Evolutionary conservation across 2,113 vertebrate species (phyloP), one percentile per base, ranked within the genome.

Genomic region (Thunnus maccoyii): DNA sequence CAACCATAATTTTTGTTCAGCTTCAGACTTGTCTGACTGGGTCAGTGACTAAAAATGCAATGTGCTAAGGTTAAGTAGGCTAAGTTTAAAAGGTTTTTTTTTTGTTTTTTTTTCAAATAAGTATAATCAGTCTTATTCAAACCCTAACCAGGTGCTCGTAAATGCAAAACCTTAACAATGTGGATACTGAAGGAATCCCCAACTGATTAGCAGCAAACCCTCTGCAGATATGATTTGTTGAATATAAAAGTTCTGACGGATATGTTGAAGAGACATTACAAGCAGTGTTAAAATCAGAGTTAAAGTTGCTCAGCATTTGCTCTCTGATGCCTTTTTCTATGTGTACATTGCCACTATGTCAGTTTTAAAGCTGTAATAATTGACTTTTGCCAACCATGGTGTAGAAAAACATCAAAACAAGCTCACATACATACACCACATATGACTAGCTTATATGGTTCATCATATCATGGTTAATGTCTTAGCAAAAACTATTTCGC

Each of bases 351-450:
- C 6, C n/a, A 50, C 27, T 36, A 18, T 48, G 22, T 27, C 18
- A 7, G 36, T 57, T 22, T 15, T 14, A 32, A 55, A 48, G 20
- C 30, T 46, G 58, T 4, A 51, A 71, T 50, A 2, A 82, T 47
- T 32, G 67, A 79, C 51, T 65, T 13, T n/a, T 32, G 12, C 0
- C 2, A 1, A 56, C 13, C 20, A 8, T 8, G 3, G 22, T n/a
- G 17, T 17, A 47, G n/a, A 62, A 27, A 46, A 41, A n/a, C 18
- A 78, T 72, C 36, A 62, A 55, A 55, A 60, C 16, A 47, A 4
- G 9, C 44, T 70, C 44, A 46, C 16, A 58, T 30, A 56, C 22
- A 58, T 16, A 7, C 50, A 17, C n/a, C 36, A 57, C 16, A 50
- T 62, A 15, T 41, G 36, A 25, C 7, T 12, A 44, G 1, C 22